Evolutionary conservation across 2,797 vertebrate species (phyloP).

Genomic region (Falco rusticolus): DNA sequence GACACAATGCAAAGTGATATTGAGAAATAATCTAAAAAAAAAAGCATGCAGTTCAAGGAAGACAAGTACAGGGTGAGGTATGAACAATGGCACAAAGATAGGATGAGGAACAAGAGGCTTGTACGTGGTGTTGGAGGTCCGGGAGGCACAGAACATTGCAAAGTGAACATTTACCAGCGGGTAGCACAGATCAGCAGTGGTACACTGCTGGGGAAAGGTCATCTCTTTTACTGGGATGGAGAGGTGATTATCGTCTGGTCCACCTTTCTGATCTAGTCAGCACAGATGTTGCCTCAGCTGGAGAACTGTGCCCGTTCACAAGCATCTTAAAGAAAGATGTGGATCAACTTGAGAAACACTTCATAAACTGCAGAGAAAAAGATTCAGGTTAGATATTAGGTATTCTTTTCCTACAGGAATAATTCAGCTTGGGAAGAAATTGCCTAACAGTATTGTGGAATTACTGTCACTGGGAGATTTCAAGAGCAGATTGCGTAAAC

Average conservation of each 20-base stretch:
- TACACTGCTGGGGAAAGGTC: neutral
- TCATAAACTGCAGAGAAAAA: neutral
- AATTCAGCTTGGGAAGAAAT: conserved; percentile 1
- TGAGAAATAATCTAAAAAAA: neutral
- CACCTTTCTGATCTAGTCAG: neutral
- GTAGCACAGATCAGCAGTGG: neutral
- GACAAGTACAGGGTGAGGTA: neutral
- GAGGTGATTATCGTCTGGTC: neutral
- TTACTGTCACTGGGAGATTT: conserved; percentile 16
- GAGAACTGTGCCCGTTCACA: neutral
- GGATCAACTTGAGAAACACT: neutral
- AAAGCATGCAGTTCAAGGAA: neutral
- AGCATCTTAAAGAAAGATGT: neutral
- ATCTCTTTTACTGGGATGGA: neutral
- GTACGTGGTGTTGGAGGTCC: neutral
- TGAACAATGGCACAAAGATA: neutral
- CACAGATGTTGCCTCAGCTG: neutral
- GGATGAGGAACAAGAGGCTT: neutral
- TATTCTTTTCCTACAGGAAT: conserved; percentile 5
- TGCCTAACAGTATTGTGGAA: neutral
- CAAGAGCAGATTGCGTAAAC: conserved; percentile 46
- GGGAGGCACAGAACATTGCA: neutral
- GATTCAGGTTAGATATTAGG: neutral
- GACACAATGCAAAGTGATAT: neutral
- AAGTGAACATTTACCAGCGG: neutral